Percentiles rank a stretch among this genome's conserved stretches.
Evolutionary conservation across 2,888 invertebrate species (phyloP).

Genomic region (Trilocha varians): DNA sequence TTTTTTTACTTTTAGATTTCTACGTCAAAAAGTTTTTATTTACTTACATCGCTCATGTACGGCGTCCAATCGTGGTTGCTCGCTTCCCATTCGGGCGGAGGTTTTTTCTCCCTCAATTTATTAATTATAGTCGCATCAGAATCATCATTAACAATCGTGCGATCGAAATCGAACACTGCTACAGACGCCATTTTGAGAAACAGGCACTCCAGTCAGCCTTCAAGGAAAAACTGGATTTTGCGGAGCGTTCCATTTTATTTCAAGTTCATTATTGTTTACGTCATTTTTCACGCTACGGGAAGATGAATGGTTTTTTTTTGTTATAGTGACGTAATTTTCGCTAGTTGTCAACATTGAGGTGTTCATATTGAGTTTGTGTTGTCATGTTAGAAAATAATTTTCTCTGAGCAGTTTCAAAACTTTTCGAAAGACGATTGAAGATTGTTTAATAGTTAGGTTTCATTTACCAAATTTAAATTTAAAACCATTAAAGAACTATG

Average conservation of each 20-base stretch:
- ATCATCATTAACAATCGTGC: constrained; percentile 57
- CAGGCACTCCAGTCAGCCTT: neutral
- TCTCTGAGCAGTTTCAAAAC: too few species aligned
- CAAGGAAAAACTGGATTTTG: neutral
- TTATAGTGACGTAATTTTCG: constrained; percentile 20
- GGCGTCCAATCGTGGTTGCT: constrained; percentile 58
- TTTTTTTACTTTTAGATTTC: constrained; percentile 1
- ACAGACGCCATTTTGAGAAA: constrained; percentile 35
- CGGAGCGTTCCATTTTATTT: constrained; percentile 3
- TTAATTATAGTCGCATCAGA: constrained; percentile 61
- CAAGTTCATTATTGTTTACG: constrained; percentile 11
- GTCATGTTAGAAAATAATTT: too few species aligned
- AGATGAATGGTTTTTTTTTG: constrained; percentile 12
- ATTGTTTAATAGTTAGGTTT: too few species aligned
- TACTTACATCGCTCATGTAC: constrained; percentile 63
- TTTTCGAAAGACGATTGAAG: too few species aligned
- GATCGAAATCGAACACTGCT: constrained; percentile 64
- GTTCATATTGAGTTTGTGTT: too few species aligned
- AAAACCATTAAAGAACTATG: too few species aligned
- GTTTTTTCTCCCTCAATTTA: constrained; percentile 46
- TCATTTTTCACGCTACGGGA: constrained; percentile 10
- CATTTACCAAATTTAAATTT: too few species aligned
- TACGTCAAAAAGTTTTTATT: too few species aligned
- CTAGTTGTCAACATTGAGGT: neutral
- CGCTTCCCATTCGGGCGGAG: constrained; percentile 58